Evolutionary conservation across 2,113 vertebrate genomes (phyloP).

Genomic region (Saguinus imperator): DNA sequence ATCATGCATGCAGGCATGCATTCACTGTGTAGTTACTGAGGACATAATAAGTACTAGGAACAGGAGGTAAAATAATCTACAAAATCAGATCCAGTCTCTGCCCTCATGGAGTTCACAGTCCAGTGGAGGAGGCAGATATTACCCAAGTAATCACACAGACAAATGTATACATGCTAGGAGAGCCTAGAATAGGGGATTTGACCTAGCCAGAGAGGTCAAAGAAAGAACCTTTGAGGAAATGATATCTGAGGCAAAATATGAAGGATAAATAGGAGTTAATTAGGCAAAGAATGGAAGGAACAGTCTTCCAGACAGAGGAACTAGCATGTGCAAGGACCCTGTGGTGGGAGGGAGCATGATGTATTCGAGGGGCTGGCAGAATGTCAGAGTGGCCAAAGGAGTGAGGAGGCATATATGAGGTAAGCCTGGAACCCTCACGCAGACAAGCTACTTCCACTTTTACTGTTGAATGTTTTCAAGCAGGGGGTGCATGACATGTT

Average conservation of each 20-base stretch:
- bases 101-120: neutral
- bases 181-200: neutral
- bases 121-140: neutral
- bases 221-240: neutral
- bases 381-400: neutral
- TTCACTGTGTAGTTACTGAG: slow-evolving; percentile 12
- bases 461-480: neutral
- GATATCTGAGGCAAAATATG: neutral
- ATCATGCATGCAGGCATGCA: neutral
- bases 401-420: neutral
- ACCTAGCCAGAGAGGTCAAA: neutral
- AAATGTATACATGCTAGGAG: neutral
- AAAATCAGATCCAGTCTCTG: slow-evolving; percentile 13
- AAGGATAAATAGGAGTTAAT: neutral
- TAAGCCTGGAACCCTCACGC: neutral
- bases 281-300: slow-evolving; percentile 8
- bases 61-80: neutral
- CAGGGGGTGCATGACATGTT: neutral
- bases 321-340: neutral
- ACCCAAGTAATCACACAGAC: slow-evolving; percentile 16
- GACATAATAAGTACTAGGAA: neutral
- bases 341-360: neutral
- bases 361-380: neutral
- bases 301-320: neutral
- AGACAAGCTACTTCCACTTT: neutral